These are phyloP conservation scores for Prionailurus viverrinus DNA, from an alignment of 2,113 vertebrate genomes.

Conservation along the genomic window DNA sequence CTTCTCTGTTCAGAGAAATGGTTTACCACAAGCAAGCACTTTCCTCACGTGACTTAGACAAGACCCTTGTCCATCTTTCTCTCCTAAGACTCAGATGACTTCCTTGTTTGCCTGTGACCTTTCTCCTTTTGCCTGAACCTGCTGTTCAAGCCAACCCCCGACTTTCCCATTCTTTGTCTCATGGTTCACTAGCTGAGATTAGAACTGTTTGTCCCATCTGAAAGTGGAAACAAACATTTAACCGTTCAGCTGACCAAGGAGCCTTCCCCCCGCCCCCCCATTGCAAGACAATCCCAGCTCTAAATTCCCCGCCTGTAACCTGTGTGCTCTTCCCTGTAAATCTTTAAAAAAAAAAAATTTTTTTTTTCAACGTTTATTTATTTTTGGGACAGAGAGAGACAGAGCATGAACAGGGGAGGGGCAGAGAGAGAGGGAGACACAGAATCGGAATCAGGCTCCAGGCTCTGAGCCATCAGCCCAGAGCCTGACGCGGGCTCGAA, in stretches of 20 bases:
- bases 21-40: background rate
- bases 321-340: too few species aligned
- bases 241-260: background rate
- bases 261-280: background rate
- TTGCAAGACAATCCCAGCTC: background rate
- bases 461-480: too few species aligned
- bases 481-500: too few species aligned
- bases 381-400: too few species aligned
- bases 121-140: slow-evolving; percentile 42
- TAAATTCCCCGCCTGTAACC: background rate
- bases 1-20: slow-evolving; percentile 27
- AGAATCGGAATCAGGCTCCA: too few species aligned
- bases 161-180: slow-evolving; percentile 58
- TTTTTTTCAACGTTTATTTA: too few species aligned
- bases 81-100: background rate
- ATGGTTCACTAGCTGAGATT: slow-evolving; percentile 13
- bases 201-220: slow-evolving; percentile 19
- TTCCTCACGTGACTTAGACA: background rate
- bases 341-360: background rate
- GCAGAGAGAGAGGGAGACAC: too few species aligned
- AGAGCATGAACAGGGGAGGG: too few species aligned
- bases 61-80: background rate
- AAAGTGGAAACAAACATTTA: background rate
- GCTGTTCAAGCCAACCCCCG: background rate
- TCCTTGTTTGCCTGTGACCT: slow-evolving; percentile 1